Base-by-base conservation (phyloP, 2,797 vertebrate genomes). In the Falco columbarius region DNA sequence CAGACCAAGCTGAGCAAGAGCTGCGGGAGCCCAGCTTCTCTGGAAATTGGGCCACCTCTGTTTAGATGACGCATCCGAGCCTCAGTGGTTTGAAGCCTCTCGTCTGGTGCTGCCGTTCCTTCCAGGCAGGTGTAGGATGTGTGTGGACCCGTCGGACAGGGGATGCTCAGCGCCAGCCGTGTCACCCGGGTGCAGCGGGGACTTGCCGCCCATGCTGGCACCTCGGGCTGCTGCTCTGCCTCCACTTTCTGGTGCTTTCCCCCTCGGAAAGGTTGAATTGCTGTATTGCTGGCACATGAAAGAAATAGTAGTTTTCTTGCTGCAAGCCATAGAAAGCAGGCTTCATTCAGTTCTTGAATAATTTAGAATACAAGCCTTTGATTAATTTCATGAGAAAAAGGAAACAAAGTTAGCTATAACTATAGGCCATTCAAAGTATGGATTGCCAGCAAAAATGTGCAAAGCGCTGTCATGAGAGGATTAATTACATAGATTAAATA, bases 401-500 rank as follows among this genome's bases (percentile, higher is more conserved):
- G 92, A 94, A 96, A 93, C 95, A 96, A 95, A 97, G 95, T 94
- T 94, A 95, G 94, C 93, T 89, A n/a, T 86, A 96, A 95, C 96
- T 95, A 95, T 90, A 63, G 94, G 89, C 96, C 83, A 87, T 97
- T 95, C 95, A 92, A 93, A 97, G 94, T 88, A 95, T 93, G 62
- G 82, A 94, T 91, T 97, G 97, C 95, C 83, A 86, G 95, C 80
- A 95, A 95, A 97, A 98, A 96, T 97, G 97, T 97, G 96, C 89
- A 97, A 96, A 96, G 96, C 30, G 71, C 92, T 92, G 96, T 97
- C 96, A 77, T 79, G 96, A 97, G 94, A 98, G 97, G 97, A 98
- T 98, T 98, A 98, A 98, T 98, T 98, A 95, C 97, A 94, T 81
- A 97, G 97, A 98, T 97, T 98, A 98, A 98, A 98, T 98, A 98